These are phyloP conservation scores for Caenorhabditis brenneri DNA, from an alignment of 1,140 invertebrate species.

Conservation along the genomic window DNA sequence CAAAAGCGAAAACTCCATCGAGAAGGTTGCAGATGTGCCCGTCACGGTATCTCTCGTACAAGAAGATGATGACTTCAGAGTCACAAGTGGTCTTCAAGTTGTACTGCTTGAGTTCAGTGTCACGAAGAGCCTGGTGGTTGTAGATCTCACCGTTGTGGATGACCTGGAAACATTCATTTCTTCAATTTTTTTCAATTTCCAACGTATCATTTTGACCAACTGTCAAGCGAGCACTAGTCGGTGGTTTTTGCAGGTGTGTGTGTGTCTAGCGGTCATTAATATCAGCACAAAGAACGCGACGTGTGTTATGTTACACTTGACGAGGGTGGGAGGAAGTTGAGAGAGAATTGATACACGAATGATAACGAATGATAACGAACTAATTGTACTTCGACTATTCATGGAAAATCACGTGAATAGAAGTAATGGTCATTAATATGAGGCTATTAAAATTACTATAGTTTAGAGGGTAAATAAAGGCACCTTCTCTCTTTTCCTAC, in stretches of 20 bases:
- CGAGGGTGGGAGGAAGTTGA: neutral
- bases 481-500: too few species aligned
- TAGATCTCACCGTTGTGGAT: constrained; percentile 71
- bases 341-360: neutral
- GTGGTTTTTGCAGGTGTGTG: neutral
- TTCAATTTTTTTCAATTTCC: neutral
- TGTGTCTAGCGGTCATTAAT: constrained; percentile 16
- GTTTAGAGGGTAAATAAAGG: too few species aligned
- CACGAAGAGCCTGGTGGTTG: constrained; percentile 61
- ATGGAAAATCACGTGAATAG: constrained; percentile 13
- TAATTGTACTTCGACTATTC: constrained; percentile 32
- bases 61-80: constrained; percentile 64
- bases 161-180: constrained; percentile 61
- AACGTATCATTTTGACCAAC: neutral
- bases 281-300: constrained; percentile 29
- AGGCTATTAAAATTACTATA: too few species aligned
- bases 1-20: constrained; percentile 70
- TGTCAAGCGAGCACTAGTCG: neutral
- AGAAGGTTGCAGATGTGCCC: constrained; percentile 63
- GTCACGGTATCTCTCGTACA: constrained; percentile 64
- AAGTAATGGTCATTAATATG: neutral
- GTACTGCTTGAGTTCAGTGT: constrained; percentile 58
- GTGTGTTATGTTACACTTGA: constrained; percentile 36
- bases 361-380: neutral
- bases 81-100: constrained; percentile 61